A percentile compares a stretch with the other conserved stretches of the same genome.
These are phyloP conservation scores for Forbesichthys agassizii DNA, from an alignment of 2,113 vertebrate genomes.

Conservation along the genomic window DNA sequence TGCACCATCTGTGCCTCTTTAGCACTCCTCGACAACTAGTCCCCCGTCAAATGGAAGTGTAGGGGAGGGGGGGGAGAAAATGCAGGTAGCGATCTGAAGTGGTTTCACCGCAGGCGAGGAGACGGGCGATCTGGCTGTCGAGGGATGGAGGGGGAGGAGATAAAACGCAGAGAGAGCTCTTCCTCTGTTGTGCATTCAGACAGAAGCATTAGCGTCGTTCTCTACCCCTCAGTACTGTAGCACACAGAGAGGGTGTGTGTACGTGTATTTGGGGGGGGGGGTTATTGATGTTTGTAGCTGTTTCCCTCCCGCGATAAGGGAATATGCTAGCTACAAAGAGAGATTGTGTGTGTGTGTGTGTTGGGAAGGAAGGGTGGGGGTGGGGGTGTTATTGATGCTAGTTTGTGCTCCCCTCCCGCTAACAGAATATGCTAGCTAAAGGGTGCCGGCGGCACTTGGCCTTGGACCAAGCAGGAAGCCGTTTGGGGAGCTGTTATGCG, in stretches of 20 bases:
- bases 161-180: slow-evolving; percentile 18
- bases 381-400: slow-evolving; percentile 7
- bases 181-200: slow-evolving; percentile 45
- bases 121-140: too few relatives aligned
- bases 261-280: too few relatives aligned
- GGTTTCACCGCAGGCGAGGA: too few relatives aligned
- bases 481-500: not conserved
- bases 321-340: too few relatives aligned
- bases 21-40: too few relatives aligned
- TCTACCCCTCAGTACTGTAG: not conserved
- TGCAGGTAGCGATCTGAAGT: too few relatives aligned
- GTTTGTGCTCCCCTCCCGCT: slow-evolving; percentile 8
- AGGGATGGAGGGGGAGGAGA: slow-evolving; percentile 9
- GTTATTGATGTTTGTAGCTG: too few relatives aligned
- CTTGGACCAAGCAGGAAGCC: not conserved
- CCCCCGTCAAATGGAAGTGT: too few relatives aligned
- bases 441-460: not conserved
- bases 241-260: not conserved
- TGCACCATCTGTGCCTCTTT: too few relatives aligned
- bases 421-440: slow-evolving; percentile 8
- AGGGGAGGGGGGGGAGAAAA: too few relatives aligned
- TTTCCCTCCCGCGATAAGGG: too few relatives aligned
- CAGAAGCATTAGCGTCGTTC: slow-evolving; percentile 36
- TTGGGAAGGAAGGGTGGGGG: not conserved
- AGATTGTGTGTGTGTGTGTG: too few relatives aligned